Base-by-base conservation (phyloP, 23 tunicate species). In the Clavelina lepadiformis region DNA sequence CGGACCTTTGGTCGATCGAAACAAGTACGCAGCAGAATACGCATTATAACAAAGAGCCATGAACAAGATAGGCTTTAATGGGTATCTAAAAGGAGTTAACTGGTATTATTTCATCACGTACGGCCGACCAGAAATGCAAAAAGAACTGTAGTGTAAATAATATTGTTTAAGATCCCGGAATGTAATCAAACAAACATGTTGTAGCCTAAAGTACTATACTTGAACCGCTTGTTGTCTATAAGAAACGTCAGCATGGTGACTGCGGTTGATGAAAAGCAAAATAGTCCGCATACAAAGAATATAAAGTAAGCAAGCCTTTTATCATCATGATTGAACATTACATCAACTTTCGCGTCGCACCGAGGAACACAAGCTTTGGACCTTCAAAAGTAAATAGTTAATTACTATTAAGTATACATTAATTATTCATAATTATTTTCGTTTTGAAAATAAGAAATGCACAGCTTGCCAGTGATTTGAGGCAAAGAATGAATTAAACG, bases 21-120 rank as follows among this genome's bases (percentile, higher is more conserved):
- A 60, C 33, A 86, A 47, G 51, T 71, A 86, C 7, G 80, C 95
- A 35, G 57, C 63, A 0, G 95, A 77, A 71, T 86, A 86, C 3
- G 59, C 51, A 28, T 52, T 61, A 46, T 86, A 86, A 38, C 95
- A 77, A 0, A 86, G 18, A 5, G 95, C 65, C 0, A 86, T 64
- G 50, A 86, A 86, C 6, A 86, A 72, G 58, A 86, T 73, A 5
- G 95, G 95, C 26, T 80, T 81, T 51, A 71, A 85, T 26, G 95
- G 95, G 34, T 86, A 86, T 56, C 95, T 82, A 59, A 26, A 72
- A 7, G 5, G 28, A 68, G 54, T 0, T 28, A 0, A 68, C 18
- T 53, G 7, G 20, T 53, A 22, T 28, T 58, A n/a, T n/a, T n/a
- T n/a, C n/a, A n/a, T n/a, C n/a, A n/a, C n/a, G n/a, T n/a, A n/a